Conservation (phyloP, 2,888 invertebrate species). For the Notodonta ziczac region DNA sequence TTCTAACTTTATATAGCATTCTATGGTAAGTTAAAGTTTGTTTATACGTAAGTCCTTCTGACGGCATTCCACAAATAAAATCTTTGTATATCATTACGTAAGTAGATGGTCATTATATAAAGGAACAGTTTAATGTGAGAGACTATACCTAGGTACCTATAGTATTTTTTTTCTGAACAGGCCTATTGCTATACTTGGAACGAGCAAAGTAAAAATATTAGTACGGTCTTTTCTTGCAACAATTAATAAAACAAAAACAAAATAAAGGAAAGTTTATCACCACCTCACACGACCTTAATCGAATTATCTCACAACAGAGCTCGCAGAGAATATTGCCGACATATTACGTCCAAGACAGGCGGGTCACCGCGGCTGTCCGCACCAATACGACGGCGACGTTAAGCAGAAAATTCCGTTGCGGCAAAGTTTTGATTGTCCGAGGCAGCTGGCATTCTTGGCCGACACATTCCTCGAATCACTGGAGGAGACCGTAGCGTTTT, state of each 20-base stretch:
- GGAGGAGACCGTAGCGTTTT: slow-evolving; percentile 68
- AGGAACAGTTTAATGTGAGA: too few relatives aligned
- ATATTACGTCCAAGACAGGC: slow-evolving; percentile 52
- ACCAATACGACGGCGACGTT: slow-evolving; percentile 70
- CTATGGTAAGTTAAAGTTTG: too few relatives aligned
- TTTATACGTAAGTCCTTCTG: too few relatives aligned
- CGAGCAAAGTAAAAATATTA: too few relatives aligned
- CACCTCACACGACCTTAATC: slow-evolving; percentile 19
- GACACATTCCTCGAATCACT: slow-evolving; percentile 73
- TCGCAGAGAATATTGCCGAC: slow-evolving; percentile 25
- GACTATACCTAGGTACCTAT: too few relatives aligned
- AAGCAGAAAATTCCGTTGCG: slow-evolving; percentile 80
- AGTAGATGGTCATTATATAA: too few relatives aligned
- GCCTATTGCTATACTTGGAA: not conserved
- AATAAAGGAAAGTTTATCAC: slow-evolving; percentile 4
- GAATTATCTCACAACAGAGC: slow-evolving; percentile 30
- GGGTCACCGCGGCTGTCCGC: slow-evolving; percentile 52
- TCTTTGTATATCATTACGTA: too few relatives aligned
- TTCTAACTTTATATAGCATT: too few relatives aligned
- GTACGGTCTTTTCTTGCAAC: too few relatives aligned
- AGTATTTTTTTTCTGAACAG: not conserved
- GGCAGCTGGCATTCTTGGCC: slow-evolving; percentile 81
- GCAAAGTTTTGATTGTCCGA: slow-evolving; percentile 84
- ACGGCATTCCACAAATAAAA: too few relatives aligned
- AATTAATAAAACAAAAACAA: not conserved